A percentile compares a stretch with the other conserved stretches of the same genome.
Evolutionary conservation across 1,140 invertebrate genomes (phyloP).

Genomic region (Drosophila azteca): DNA sequence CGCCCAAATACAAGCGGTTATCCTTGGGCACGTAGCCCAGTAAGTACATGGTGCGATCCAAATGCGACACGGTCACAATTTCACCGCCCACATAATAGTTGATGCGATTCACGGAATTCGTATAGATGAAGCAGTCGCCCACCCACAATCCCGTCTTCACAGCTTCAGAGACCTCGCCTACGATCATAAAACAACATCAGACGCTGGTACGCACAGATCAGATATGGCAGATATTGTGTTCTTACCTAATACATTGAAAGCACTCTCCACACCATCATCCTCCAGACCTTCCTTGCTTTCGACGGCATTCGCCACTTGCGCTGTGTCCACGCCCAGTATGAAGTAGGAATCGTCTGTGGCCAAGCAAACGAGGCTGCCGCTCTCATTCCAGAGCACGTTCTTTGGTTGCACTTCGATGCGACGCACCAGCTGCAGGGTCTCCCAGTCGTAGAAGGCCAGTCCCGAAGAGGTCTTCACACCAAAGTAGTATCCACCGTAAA

Average conservation of each 20-base stretch:
- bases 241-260: slow-evolving; percentile 92
- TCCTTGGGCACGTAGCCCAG: slow-evolving; percentile 99
- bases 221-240: neutral
- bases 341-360: slow-evolving; percentile 98
- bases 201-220: neutral
- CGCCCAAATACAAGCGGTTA: slow-evolving; percentile 97
- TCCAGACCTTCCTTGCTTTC: slow-evolving; percentile 90
- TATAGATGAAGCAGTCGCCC: slow-evolving; percentile 99
- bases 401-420: slow-evolving; percentile 86
- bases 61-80: slow-evolving; percentile 98
- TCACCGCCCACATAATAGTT: slow-evolving; percentile 99
- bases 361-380: slow-evolving; percentile 96
- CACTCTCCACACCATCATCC: slow-evolving; percentile 98
- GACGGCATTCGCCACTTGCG: slow-evolving; percentile 89
- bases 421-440: slow-evolving; percentile 94
- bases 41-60: slow-evolving; percentile 96
- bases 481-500: slow-evolving; percentile 97
- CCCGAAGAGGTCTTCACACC: slow-evolving; percentile 97
- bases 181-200: slow-evolving; percentile 38
- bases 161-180: slow-evolving; percentile 92
- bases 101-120: slow-evolving; percentile 97
- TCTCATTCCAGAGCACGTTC: slow-evolving; percentile 98
- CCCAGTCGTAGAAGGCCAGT: slow-evolving; percentile 98
- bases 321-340: slow-evolving; percentile 94
- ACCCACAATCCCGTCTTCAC: slow-evolving; percentile 99